Evolutionary conservation across 1,140 invertebrate genomes (phyloP).

Genomic region (Harlomillsia oculata): DNA sequence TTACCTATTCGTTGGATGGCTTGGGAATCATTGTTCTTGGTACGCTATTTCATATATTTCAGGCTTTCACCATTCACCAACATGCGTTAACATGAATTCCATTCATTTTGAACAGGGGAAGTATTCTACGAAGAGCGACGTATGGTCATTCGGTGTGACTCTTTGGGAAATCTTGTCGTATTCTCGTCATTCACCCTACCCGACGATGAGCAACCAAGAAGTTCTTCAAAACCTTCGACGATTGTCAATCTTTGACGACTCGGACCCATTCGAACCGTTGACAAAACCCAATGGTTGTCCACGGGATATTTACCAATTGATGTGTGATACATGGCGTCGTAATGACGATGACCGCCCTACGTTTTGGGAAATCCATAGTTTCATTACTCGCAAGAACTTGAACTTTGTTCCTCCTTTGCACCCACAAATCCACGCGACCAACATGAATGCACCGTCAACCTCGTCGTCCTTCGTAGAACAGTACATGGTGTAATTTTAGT

Average conservation of each 20-base stretch:
- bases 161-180: slow-evolving; percentile 65
- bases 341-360: slow-evolving; percentile 66
- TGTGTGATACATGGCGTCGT: slow-evolving; percentile 80
- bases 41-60: slow-evolving; percentile 41
- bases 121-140: slow-evolving; percentile 66
- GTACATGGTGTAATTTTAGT: slow-evolving; percentile 24
- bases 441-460: slow-evolving; percentile 8
- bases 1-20: slow-evolving; percentile 73
- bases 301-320: slow-evolving; percentile 76
- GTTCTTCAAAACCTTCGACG: slow-evolving; percentile 61
- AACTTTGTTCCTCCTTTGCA: slow-evolving; percentile 50
- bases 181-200: slow-evolving; percentile 57
- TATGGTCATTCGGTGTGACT: slow-evolving; percentile 66
- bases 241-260: slow-evolving; percentile 51
- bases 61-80: too few relatives aligned
- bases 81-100: too few relatives aligned
- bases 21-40: slow-evolving; percentile 69
- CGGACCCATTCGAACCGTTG: slow-evolving; percentile 51
- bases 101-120: slow-evolving; percentile 37
- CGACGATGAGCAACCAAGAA: slow-evolving; percentile 57
- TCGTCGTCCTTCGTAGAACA: slow-evolving; percentile 24
- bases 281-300: slow-evolving; percentile 60
- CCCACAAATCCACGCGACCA: slow-evolving; percentile 2
- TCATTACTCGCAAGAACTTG: slow-evolving; percentile 73
- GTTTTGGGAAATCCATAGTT: slow-evolving; percentile 77